Conservation (phyloP, 2,888 invertebrate species). For the Alloscopus bannaensis region DNA sequence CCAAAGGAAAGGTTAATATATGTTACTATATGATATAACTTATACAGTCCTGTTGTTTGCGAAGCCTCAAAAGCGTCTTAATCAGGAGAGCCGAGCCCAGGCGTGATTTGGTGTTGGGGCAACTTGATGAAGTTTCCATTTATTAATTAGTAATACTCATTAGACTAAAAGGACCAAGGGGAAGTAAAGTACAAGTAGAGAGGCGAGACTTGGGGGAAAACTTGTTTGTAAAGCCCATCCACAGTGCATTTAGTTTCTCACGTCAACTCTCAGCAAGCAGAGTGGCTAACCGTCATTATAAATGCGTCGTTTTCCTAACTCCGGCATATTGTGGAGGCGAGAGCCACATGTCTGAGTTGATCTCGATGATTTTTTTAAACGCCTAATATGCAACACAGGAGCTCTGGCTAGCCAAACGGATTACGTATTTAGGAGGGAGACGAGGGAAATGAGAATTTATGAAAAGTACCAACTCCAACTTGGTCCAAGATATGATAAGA, state of each 20-base stretch:
- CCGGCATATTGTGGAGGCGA: no score
- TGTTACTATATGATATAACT: no score
- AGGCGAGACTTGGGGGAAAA: no score
- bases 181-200: no score
- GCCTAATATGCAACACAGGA: neutral
- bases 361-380: constrained; percentile 1
- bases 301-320: no score
- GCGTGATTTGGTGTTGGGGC: neutral
- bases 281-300: constrained; percentile 50
- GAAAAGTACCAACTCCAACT: no score
- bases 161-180: constrained; percentile 64
- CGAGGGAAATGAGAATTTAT: neutral
- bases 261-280: constrained; percentile 7
- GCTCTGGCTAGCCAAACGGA: neutral
- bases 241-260: constrained; percentile 15
- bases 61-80: no score
- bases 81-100: constrained; percentile 11
- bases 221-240: no score
- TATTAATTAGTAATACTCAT: constrained; percentile 71
- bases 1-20: no score
- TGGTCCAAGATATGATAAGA: no score
- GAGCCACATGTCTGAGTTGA: neutral
- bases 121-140: constrained; percentile 65
- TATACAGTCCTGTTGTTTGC: no score
- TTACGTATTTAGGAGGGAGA: neutral